phyloP scores from a whole-genome alignment of 2,797 vertebrate species.

The Sebastolobus alascanus region DNA sequence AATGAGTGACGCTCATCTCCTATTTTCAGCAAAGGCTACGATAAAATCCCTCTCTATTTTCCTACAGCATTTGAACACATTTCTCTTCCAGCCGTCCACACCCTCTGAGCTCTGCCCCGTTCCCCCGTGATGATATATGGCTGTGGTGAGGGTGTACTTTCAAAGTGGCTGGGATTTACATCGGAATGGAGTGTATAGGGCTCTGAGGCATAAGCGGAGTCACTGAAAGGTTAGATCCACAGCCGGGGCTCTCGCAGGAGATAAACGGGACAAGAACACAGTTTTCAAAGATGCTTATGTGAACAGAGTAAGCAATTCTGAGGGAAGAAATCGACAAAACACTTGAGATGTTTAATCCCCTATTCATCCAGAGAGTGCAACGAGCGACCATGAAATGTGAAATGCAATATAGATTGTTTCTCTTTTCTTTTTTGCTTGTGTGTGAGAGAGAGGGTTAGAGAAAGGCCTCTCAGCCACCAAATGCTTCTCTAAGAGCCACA shows the following conservation, averaged over 20 bases:
- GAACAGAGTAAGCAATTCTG: constrained; percentile 44
- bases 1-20: constrained; percentile 36
- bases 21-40: constrained; percentile 28
- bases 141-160: constrained; percentile 30
- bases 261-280: constrained; percentile 44
- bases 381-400: constrained; percentile 48
- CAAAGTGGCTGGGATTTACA: constrained; percentile 58
- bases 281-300: constrained; percentile 54
- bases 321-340: constrained; percentile 52
- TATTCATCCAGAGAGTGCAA: constrained; percentile 49
- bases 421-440: constrained; percentile 12
- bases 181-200: constrained; percentile 32
- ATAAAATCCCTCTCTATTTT: constrained; percentile 39
- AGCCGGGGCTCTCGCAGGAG: constrained; percentile 14
- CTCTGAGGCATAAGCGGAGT: constrained; percentile 39
- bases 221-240: constrained; percentile 54
- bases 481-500: constrained; percentile 47
- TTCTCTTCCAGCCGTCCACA: constrained; percentile 23
- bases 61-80: constrained; percentile 28
- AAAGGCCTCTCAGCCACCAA: constrained; percentile 30
- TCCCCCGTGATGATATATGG: constrained; percentile 34
- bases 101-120: background rate
- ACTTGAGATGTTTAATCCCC: constrained; percentile 59
- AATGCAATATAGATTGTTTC: constrained; percentile 47
- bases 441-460: background rate